Evolutionary conservation across 2,888 invertebrate species (phyloP), one percentile per base, ranked within the genome.

Genomic region (Cloeon dipterum): DNA sequence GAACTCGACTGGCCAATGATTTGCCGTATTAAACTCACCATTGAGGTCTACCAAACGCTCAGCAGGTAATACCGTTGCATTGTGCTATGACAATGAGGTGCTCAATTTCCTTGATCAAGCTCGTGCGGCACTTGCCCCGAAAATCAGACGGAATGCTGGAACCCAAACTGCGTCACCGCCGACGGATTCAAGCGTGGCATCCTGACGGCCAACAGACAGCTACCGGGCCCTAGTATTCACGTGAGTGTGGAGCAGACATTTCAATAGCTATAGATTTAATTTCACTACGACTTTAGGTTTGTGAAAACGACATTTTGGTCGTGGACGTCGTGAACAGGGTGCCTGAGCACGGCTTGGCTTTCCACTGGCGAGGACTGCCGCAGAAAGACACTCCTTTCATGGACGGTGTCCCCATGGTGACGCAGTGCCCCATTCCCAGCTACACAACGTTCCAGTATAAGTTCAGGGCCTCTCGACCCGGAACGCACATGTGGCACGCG

Each of bases 1-100:
- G 73, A 73, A 43, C 56, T 74, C 41, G 74, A 72, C 49, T 75
- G 74, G 70, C 76, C 77, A 3, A 76, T 76, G 74, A 74, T 74
- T 47, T 82, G 82, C 53, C 62, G 77, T 40, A 68, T 78, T 42
- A 73, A 75, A 56, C 61, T 81, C 45, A 70, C 69, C 32, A 59
- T 81, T 39, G 81, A 79, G 56, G 68, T 70, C 44, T 74, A 74
- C 50, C 70, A 71, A 51, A 68, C 74, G 4, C 60, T 70, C 44
- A 70, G 71, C 63, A 70, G 68, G 74, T 72, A 57, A 61, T 66
- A 34, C 25, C 10, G 19, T 8, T n/a, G 11, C n/a, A n/a, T n/a
- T n/a, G n/a, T n/a, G n/a, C n/a, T n/a, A n/a, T n/a, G n/a, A n/a
- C n/a, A n/a, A n/a, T n/a, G n/a, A n/a, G n/a, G n/a, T n/a, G n/a